A percentile compares a stretch with the other conserved stretches of the same genome.
These are phyloP conservation scores for Drosophila subobscura DNA, from an alignment of 1,140 invertebrate genomes.

Conservation along the genomic window DNA sequence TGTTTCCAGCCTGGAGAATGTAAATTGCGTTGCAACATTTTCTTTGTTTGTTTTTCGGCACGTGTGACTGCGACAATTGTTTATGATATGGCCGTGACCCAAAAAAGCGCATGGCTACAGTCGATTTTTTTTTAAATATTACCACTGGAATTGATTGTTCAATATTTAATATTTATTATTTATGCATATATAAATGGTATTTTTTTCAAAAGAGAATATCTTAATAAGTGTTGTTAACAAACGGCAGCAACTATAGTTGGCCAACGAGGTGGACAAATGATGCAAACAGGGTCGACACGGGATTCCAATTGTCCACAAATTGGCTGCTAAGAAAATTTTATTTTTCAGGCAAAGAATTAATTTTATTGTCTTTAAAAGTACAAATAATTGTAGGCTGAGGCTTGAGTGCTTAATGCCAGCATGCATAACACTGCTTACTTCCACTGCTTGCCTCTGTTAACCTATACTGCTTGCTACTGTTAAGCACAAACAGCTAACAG, in stretches of 20 bases:
- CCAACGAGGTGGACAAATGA: conserved; percentile 21
- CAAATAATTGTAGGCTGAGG: too few species aligned
- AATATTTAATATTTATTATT: neutral
- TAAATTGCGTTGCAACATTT: conserved; percentile 67
- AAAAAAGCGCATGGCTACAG: conserved; percentile 14
- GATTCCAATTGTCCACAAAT: neutral
- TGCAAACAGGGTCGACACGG: conserved; percentile 3
- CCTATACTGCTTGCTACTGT: conserved; percentile 31
- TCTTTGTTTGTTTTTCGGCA: conserved; percentile 71
- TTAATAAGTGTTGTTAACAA: conserved; percentile 28
- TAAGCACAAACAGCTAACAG: conserved; percentile 3
- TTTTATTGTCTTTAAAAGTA: too few species aligned
- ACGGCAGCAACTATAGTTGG: conserved; percentile 20
- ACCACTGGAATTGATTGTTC: neutral
- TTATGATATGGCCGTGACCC: conserved; percentile 36
- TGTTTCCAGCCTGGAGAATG: conserved; percentile 29
- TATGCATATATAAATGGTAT: neutral
- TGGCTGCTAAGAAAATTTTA: too few species aligned
- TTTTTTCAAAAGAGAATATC: conserved; percentile 13
- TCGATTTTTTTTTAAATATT: conserved; percentile 15
- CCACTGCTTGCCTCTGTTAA: conserved; percentile 15
- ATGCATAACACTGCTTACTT: too few species aligned
- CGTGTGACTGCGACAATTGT: conserved; percentile 63
- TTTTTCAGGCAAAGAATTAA: too few species aligned
- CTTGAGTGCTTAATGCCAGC: too few species aligned